Evolutionary conservation across 2,113 vertebrate species (phyloP).

Genomic region (Corapipo altera): DNA sequence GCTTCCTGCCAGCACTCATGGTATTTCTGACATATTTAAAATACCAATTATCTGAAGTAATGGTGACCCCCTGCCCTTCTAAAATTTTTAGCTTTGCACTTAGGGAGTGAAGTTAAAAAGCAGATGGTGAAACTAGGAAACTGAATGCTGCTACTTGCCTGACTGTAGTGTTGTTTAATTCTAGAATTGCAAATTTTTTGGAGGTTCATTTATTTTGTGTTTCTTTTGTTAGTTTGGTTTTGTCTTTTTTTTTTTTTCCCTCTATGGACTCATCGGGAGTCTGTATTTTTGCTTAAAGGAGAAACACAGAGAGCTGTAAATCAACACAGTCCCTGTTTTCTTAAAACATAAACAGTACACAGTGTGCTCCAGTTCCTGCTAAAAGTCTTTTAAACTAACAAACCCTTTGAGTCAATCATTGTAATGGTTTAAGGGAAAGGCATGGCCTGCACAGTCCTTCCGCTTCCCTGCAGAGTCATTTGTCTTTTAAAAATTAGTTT

Average conservation of each 20-base stretch:
- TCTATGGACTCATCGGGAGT: not conserved
- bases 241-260: too few species aligned
- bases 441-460: not conserved
- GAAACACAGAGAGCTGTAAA: not conserved
- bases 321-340: not conserved
- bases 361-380: not conserved
- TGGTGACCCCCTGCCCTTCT: not conserved
- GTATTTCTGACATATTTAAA: conserved; percentile 50
- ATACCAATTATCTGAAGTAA: conserved; percentile 38
- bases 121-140: not conserved
- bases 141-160: not conserved
- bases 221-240: not conserved
- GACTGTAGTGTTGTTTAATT: not conserved
- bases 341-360: not conserved
- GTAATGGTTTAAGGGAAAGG: not conserved
- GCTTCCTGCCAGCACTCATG: conserved; percentile 15
- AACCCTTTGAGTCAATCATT: not conserved
- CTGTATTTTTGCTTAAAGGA: not conserved
- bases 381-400: not conserved
- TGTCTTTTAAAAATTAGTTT: not conserved
- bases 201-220: not conserved
- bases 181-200: not conserved
- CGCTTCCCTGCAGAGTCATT: not conserved
- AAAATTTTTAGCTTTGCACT: not conserved
- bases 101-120: conserved; percentile 7